Conservation (phyloP, 2,113 vertebrate species). For the Ceyx cyanopectus region DNA sequence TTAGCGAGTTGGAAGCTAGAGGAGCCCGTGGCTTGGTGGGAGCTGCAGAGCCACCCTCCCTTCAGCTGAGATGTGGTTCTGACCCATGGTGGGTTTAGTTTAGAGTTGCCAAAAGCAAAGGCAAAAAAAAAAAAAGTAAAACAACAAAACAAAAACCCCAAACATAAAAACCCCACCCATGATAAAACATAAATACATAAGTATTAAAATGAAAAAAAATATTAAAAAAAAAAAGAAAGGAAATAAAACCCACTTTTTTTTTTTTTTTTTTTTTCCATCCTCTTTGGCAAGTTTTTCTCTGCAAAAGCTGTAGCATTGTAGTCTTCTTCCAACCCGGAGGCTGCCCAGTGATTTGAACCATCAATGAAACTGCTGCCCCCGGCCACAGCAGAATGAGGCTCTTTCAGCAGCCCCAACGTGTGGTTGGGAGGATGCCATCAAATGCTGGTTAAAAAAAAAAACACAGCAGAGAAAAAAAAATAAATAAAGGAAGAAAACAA, state of each 20-base stretch:
- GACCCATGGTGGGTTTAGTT: not conserved
- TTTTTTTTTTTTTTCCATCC: not conserved
- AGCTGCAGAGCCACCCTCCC: not conserved
- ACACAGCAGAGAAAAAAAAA: not conserved
- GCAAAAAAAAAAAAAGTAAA: not conserved
- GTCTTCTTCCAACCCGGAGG: constrained; percentile 30
- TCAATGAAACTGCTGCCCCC: constrained; percentile 42
- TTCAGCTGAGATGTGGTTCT: not conserved
- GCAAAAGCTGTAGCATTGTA: not conserved
- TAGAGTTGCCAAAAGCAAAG: not conserved
- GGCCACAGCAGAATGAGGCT: constrained; percentile 20
- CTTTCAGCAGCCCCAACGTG: constrained; percentile 40
- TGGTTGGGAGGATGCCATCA: constrained; percentile 40
- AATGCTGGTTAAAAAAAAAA: not conserved
- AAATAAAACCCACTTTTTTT: not conserved
- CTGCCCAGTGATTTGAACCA: constrained; percentile 5
- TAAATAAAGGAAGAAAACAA: not conserved
- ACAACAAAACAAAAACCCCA: not conserved
- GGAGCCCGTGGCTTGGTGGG: not conserved
- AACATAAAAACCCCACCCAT: not conserved
- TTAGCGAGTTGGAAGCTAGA: not conserved
- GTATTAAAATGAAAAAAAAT: not conserved
- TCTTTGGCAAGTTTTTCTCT: not conserved
- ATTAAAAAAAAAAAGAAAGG: not conserved
- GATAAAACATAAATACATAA: no score